Evolutionary conservation across 2,113 vertebrate species (phyloP).

Genomic region (Dasyprocta punctata): DNA sequence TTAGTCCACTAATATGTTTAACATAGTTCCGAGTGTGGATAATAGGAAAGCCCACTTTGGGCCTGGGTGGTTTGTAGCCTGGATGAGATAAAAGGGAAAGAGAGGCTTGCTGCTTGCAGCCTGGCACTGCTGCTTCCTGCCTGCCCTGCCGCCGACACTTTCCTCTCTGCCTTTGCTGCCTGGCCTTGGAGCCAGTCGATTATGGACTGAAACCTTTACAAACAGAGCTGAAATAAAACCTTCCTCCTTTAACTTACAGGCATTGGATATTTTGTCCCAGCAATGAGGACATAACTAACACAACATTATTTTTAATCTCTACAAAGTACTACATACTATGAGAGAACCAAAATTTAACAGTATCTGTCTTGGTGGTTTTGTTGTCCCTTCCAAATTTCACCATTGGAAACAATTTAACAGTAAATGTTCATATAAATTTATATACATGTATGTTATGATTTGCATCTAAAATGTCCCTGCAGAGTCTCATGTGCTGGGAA

Average conservation of each 20-base stretch:
- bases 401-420: neutral
- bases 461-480: neutral
- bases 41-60: neutral
- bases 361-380: neutral
- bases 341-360: neutral
- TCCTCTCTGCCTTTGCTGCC: neutral
- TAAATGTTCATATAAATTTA: neutral
- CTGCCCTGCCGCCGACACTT: neutral
- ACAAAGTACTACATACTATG: neutral
- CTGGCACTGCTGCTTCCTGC: neutral
- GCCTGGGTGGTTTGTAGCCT: neutral
- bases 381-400: neutral
- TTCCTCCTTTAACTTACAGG: neutral
- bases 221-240: neutral
- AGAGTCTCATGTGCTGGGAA: neutral
- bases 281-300: neutral
- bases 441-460: neutral
- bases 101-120: neutral
- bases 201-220: neutral
- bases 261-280: neutral
- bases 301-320: neutral
- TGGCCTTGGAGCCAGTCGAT: neutral
- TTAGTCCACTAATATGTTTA: neutral
- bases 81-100: neutral
- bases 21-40: neutral